Evolutionary conservation across 2,113 vertebrate species (phyloP).

Genomic region (Sus scrofa): T2T-Sscrofa CM000818.6:133444001-133444500

Average conservation of each 20-base stretch:
- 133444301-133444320: neutral
- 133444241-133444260: neutral
- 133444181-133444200: constrained; percentile 15
- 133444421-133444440: no score
- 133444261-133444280: accelerated
- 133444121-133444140: constrained; percentile 67
- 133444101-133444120: accelerated
- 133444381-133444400: neutral
- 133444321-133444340: accelerated
- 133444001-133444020: neutral
- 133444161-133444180: neutral
- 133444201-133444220: constrained; percentile 58
- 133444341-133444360: no score
- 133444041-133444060: neutral
- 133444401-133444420: neutral
- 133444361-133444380: neutral
- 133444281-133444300: neutral
- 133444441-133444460: no score
- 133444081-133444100: neutral
- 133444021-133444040: neutral
- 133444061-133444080: neutral
- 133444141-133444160: constrained; percentile 65
- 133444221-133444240: neutral
- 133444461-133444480: no score
- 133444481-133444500: neutral